phyloP scores from a whole-genome alignment of 2,888 invertebrate species.

The Thera britannica region DNA sequence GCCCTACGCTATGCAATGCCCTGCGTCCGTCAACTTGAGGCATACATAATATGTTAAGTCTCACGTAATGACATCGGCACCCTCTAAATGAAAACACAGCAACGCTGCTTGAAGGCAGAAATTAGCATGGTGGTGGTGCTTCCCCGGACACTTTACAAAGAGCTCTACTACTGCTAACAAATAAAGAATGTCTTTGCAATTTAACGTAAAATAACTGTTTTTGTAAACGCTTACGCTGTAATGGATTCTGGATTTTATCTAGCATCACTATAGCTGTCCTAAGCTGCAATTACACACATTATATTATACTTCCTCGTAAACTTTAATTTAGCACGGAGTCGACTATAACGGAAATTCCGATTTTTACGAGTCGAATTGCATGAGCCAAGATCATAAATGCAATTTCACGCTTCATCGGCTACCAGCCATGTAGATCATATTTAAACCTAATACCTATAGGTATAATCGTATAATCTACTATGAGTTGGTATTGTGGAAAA shows the following conservation, averaged over 20 bases:
- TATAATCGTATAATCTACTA: neutral
- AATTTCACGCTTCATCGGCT: slow-evolving; percentile 19
- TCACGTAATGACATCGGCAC: no score
- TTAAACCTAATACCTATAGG: neutral
- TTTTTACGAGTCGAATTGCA: neutral
- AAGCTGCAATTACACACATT: neutral
- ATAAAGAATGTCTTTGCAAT: no score
- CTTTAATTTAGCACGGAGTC: neutral
- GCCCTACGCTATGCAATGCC: no score
- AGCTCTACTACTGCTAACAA: no score
- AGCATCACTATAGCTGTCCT: neutral
- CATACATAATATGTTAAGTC: no score
- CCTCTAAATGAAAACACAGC: no score
- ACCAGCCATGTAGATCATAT: neutral
- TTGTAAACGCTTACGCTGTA: neutral
- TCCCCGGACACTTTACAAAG: no score
- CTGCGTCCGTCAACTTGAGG: no score
- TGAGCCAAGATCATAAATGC: slow-evolving; percentile 22
- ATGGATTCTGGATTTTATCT: neutral
- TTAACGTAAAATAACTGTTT: neutral
- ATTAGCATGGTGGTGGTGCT: no score
- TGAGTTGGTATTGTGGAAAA: neutral
- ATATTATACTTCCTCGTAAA: neutral
- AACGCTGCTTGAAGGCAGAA: no score
- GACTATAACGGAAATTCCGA: neutral